Base-by-base conservation (phyloP, 2,113 vertebrate species). In the Puntigrus tetrazona region DNA sequence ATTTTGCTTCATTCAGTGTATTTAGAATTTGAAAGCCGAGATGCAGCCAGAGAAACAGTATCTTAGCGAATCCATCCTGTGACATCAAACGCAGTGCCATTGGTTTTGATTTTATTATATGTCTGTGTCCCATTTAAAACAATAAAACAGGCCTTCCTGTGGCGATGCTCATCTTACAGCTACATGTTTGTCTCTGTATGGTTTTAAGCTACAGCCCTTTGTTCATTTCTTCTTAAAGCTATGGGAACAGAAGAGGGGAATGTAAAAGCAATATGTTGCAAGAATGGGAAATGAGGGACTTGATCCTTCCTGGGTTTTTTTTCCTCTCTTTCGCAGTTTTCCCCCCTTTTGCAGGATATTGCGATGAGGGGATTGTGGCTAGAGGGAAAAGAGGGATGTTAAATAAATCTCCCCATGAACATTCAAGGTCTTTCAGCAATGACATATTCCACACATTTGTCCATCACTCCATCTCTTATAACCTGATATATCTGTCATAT, bases 201-300 rank as follows among this genome's bases (percentile, higher is more conserved):
- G 85, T 89, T 77, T 87, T 87, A 55, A 85, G 89, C 67, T 78
- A 82, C 81, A 70, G 43, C 89, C 88, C 83, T 77, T 82, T 75
- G 47, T 91, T 90, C 86, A 89, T 92, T 90, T 92, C 86, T 85
- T 89, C 90, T 87, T 78, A 84, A 88, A 87, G 85, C 88, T 87
- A 81, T 76, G 86, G 85, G 85, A 78, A 92, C 87, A 89, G 31
- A 65, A 31, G 55, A 61, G 45, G 63, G 22, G 63, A 70, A 81
- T 55, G 84, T 86, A 88, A 83, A 86, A 91, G 86, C 86, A 89
- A 90, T 89, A 88, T 92, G 89, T 89, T 88, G 87, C 80, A 88
- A 84, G 88, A 86, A 88, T 77, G 88, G 91, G 91, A 93, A 93
- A 93, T 92, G 84, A 92, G 92, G 88, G 59, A 86, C 85, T 69